Base-by-base conservation (phyloP, 2,888 invertebrate species). In the Tetheella fluctuosa region DNA sequence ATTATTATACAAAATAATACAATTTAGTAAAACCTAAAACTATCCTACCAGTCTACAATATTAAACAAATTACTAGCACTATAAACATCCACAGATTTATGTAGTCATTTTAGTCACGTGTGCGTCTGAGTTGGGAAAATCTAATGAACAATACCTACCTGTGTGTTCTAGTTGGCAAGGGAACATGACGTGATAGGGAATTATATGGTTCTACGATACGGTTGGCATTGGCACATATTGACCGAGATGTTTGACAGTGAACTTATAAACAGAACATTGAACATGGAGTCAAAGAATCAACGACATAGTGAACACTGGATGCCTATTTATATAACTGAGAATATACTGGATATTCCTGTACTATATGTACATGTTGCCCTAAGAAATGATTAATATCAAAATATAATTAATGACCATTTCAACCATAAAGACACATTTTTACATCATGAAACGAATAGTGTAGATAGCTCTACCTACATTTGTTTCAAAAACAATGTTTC, bases 181-280 rank as follows among this genome's bases (percentile, higher is more conserved):
- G 17, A 42, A 42, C 42, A 42, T 17, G 42, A 7, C 42, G 7
- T 42, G 42, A 42, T 42, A 42, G 17, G 42, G 17, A 42, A 42
- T 42, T 17, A 42, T 17, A 42, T 42, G 42, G 17, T 42, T 42
- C 17, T 42, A 17, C 42, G 6, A 42, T 42, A 42, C 42, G 7
- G 42, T 42, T 42, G 42, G 42, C 42, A 42, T 42, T 42, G 42
- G 15, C 42, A 42, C 42, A 42, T 37, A n/a, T 37, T 17, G n/a
- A 42, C 42, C 42, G 1, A 42, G 42, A 17, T 42, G 1, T 17
- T 42, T 39, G 37, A 17, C 42, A 42, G 42, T 1, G 17, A 42
- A 8, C 42, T 15, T 42, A n/a, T 7, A 17, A 42, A 15, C 17
- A 2, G n/a, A 42, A 42, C 7, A 5, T 4, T 42, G 13, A 17